Evolutionary conservation across 2,113 vertebrate species (phyloP), one percentile per base, ranked within the genome.

Genomic region (Chaetops frenatus): DNA sequence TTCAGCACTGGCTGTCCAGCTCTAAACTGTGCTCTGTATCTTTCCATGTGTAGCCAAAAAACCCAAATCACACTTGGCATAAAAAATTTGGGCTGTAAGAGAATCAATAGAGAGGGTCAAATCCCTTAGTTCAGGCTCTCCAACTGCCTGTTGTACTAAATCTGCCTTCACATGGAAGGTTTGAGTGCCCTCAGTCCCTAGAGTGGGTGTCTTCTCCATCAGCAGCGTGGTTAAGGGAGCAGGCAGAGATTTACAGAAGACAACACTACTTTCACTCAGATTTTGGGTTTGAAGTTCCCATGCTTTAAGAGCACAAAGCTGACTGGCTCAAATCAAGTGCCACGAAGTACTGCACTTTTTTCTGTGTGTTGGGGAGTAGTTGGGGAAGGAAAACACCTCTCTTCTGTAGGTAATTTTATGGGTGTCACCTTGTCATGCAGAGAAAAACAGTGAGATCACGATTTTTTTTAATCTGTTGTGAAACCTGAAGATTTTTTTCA

Each of bases 211-310:
- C 44, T 83, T 45, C 60, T 83, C 72, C 58, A n/a, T 22, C 5
- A 3, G 50, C 17, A 86, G 18, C 1, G 0, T 6, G 6, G 23
- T 48, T 45, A 60, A 42, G 40, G 19, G 2, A 60, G 61, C 4
- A 2, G 29, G 21, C 15, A 83, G 29, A 47, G 21, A 6, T 61
- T 53, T 58, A 25, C 4, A 31, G 23, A 48, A 67, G 11, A 29
- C 4, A 10, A 22, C 21, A 14, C 10, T 53, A 14, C 38, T 88
- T 85, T 80, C 38, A 35, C 21, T 61, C 4, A 2, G 20, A n/a
- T 69, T 79, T 88, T 0, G 0, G 20, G 25, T 90, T 70, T 65
- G 38, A 88, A 64, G 28, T 36, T 69, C 38, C 0, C 0, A 25
- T 12, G 15, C 42, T 84, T 73, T n/a, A 58, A 38, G 35, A 74